These are phyloP conservation scores for Amphipyra tragopoginis DNA, from an alignment of 2,888 invertebrate genomes.

Conservation along the genomic window DNA sequence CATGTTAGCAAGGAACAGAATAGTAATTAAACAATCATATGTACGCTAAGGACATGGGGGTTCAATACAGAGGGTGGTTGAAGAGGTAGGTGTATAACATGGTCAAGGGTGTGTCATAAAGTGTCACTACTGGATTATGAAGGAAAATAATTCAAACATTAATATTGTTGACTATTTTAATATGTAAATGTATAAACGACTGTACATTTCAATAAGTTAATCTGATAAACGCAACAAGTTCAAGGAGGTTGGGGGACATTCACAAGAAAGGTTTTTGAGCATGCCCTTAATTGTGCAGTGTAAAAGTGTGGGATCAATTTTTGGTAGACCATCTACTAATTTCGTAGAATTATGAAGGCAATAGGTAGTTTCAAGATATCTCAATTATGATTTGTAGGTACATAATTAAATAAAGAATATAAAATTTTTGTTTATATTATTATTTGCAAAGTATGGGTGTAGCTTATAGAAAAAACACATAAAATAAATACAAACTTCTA, in stretches of 20 bases:
- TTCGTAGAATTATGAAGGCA: constrained; percentile 39
- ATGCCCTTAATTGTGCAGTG: constrained; percentile 85
- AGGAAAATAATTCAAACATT: constrained; percentile 74
- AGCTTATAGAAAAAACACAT: constrained; percentile 44
- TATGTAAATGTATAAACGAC: constrained; percentile 85
- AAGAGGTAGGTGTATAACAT: constrained; percentile 31
- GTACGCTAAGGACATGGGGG: constrained; percentile 51
- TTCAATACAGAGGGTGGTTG: constrained; percentile 31
- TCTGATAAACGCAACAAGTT: constrained; percentile 75
- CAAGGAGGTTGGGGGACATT: constrained; percentile 71
- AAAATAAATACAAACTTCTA: constrained; percentile 56
- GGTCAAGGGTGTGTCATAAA: constrained; percentile 50
- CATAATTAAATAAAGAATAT: constrained; percentile 41
- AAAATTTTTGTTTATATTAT: constrained; percentile 26
- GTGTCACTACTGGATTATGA: constrained; percentile 61
- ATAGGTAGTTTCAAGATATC: constrained; percentile 52
- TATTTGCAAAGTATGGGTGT: constrained; percentile 27
- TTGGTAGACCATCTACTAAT: constrained; percentile 32
- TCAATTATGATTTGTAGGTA: constrained; percentile 41
- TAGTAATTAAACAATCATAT: constrained; percentile 48
- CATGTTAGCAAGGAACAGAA: constrained; percentile 75
- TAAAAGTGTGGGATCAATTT: constrained; percentile 59
- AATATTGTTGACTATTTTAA: constrained; percentile 84
- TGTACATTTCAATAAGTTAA: constrained; percentile 85
- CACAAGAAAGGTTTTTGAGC: constrained; percentile 80